Base-by-base conservation (phyloP, 2,888 invertebrate genomes). In the Clepsis dumicolana region DNA sequence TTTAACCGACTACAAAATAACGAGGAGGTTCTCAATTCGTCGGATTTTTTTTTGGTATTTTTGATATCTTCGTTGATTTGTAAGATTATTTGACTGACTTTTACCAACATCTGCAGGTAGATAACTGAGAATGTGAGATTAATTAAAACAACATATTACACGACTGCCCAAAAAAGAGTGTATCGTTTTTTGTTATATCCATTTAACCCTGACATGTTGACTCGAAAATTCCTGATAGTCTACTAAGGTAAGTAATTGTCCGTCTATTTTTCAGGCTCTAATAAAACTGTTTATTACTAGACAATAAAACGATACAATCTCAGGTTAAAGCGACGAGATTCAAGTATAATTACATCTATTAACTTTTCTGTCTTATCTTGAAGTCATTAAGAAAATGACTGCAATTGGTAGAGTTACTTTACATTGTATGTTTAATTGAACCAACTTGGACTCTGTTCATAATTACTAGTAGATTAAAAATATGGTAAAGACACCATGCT, bases 221-320 rank as follows among this genome's bases (percentile, higher is more conserved):
- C 3, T 12, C 2, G 16, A 41, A 59, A 41, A 16, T 25, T 8
- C 10, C 18, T 54, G 48, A 48, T 21, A 12, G 48, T 12, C 10
- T 21, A 12, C 10, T 8, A 44, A 48, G 10, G 8, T 48, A 5
- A 27, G n/a, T 27, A 27, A 24, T 10, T 24, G 12, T 14, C 25
- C 21, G 4, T 38, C 38, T 1, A 25, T 5, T 41, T 44, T 24
- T 67, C 38, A 50, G 54, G 67, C 56, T 70, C 70, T 61, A 54
- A 21, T 69, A 41, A 61, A 12, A 65, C 18, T n/a, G 63, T 38
- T 63, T 63, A 62, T 63, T 57, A 57, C 56, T 63, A 29, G 24
- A 48, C 27, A 29, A 27, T 57, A 68, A 41, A 68, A 59, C 57
- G 57, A 63, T 63, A 59, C 24, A 63, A 67, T 53, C 59, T 64